Percentiles rank a stretch among this genome's conserved stretches.
phyloP scores from a whole-genome alignment of 2,113 vertebrate genomes.

The Saguinus imperator region DNA sequence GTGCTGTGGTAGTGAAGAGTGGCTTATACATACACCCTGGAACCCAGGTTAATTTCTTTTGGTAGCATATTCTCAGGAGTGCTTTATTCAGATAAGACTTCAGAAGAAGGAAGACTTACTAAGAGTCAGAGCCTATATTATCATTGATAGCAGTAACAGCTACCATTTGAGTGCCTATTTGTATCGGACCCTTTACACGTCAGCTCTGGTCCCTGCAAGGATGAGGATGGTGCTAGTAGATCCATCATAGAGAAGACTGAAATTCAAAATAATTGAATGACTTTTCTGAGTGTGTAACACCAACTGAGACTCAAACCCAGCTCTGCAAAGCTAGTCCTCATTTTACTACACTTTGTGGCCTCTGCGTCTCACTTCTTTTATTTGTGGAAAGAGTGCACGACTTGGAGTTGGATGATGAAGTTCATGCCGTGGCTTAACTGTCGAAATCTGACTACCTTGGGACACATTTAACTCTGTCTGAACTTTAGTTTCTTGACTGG shows the following conservation, averaged over 20 bases:
- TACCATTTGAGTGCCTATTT: not conserved
- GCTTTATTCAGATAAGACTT: not conserved
- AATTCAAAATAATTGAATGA: not conserved
- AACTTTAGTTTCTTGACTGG: not conserved
- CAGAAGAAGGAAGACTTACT: not conserved
- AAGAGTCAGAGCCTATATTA: not conserved
- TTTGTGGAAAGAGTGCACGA: not conserved
- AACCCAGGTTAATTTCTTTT: not conserved
- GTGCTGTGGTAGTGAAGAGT: not conserved
- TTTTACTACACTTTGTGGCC: not conserved
- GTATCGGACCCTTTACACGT: not conserved
- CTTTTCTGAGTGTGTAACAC: not conserved
- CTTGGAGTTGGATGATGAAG: not conserved
- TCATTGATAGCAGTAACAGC: not conserved
- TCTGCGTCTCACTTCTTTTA: not conserved
- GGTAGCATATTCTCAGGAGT: not conserved
- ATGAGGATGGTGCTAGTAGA: not conserved
- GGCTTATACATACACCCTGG: not conserved
- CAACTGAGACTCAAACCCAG: not conserved
- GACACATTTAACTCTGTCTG: not conserved
- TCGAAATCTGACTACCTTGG: not conserved
- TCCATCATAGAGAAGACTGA: not conserved
- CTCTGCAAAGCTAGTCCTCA: not conserved
- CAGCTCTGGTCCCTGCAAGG: not conserved
- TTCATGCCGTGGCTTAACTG: not conserved